Evolutionary conservation across 1,140 invertebrate species (phyloP), one percentile per base, ranked within the genome.

Genomic region (Wasmannia auropunctata): DNA sequence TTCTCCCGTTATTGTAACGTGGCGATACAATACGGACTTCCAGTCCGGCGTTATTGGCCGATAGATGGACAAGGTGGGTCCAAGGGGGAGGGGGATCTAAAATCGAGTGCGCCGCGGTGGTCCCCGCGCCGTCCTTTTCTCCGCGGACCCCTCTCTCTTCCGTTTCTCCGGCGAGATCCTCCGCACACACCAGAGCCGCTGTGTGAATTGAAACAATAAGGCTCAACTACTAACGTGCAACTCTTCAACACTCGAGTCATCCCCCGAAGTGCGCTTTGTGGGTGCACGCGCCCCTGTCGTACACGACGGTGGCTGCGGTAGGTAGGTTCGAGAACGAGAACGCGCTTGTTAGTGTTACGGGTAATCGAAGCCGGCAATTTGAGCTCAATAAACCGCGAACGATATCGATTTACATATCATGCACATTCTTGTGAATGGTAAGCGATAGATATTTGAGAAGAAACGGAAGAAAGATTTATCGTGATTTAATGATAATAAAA

Each of bases 191-290:
- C n/a, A 72, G 25, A 89, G 85, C 90, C 87, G 65, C 88, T 87
- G 76, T 81, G 72, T 88, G 89, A 92, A 89, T 93, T 92, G 93
- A 93, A 93, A 93, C 93, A 94, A 94, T 94, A 89, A 92, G 88
- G 90, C 90, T 91, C 91, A 93, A 93, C 92, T 93, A 83, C 88
- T 87, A 93, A 69, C 85, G 80, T 72, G 91, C 79, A 83, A 40
- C 79, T 58, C 79, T 58, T 81, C 88, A 87, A 83, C 86, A 93
- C 93, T 94, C 91, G 92, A 93, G 92, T 93, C 93, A 94, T 93
- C 92, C 90, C n/a, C 85, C 91, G 77, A 88, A 94, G 93, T 90
- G 92, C 79, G 91, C 91, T 94, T 94, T 94, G 93, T 93, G 90
- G 93, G 93, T 91, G 92, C 93, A 94, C 93, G 93, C 92, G 93